phyloP scores from a whole-genome alignment of 2,797 vertebrate genomes.

The Poecile montanus region DNA sequence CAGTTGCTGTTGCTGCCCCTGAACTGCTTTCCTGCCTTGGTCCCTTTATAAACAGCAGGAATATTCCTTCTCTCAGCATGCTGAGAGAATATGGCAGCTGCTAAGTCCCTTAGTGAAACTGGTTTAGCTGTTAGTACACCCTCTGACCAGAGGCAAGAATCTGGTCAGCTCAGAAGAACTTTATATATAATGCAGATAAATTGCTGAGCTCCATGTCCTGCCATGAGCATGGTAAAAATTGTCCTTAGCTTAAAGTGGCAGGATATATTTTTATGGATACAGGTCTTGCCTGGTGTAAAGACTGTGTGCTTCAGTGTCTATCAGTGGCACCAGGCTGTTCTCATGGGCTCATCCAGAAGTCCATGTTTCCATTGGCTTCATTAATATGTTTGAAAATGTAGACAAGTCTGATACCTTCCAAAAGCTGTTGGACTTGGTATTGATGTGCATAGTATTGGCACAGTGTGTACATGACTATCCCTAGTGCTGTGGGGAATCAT shows the following conservation, averaged over 20 bases:
- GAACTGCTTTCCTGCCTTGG: neutral
- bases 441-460: neutral
- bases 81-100: neutral
- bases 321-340: neutral
- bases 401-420: neutral
- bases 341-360: neutral
- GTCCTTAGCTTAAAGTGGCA: neutral
- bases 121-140: neutral
- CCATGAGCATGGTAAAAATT: neutral
- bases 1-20: neutral
- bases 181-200: neutral
- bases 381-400: neutral
- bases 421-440: neutral
- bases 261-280: neutral
- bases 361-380: neutral
- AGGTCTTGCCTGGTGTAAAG: neutral
- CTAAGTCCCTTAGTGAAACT: neutral
- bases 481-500: rapidly evolving
- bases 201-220: neutral
- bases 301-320: neutral
- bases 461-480: neutral
- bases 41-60: neutral
- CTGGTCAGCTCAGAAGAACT: neutral
- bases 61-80: neutral
- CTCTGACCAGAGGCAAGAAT: neutral